Conservation (phyloP, 1,140 invertebrate species). For the Diprion similis region DNA sequence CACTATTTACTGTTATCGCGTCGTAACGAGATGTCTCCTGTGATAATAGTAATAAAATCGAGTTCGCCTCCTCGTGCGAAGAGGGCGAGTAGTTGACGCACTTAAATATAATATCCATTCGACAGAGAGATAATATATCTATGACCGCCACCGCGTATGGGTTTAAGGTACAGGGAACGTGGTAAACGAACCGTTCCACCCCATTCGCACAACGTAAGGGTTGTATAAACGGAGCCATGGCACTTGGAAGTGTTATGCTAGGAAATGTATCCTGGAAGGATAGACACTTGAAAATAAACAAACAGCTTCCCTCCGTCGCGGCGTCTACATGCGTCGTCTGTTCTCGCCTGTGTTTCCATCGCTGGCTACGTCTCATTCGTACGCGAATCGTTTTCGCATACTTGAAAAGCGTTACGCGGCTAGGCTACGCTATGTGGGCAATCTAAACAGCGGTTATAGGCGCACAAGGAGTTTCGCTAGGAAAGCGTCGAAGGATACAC, state of each 20-base stretch:
- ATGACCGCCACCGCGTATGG: too few species aligned
- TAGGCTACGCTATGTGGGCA: background rate
- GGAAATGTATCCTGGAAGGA: background rate
- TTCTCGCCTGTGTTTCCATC: background rate
- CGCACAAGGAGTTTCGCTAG: slow-evolving; percentile 35
- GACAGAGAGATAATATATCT: too few species aligned
- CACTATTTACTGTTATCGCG: background rate
- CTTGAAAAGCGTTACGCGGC: too few species aligned
- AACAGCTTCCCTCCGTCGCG: slow-evolving; percentile 11
- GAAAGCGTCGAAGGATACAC: slow-evolving; percentile 14
- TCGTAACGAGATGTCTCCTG: background rate
- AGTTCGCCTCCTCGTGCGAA: too few species aligned
- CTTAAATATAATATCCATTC: too few species aligned
- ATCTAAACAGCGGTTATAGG: slow-evolving; percentile 41
- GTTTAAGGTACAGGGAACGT: too few species aligned
- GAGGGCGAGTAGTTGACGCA: too few species aligned
- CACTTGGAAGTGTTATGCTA: slow-evolving; percentile 1
- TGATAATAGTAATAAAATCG: too few species aligned
- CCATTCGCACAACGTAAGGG: background rate
- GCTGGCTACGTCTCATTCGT: background rate
- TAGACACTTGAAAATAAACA: slow-evolving; percentile 10
- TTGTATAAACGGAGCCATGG: background rate
- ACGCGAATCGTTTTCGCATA: background rate
- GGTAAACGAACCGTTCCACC: too few species aligned
- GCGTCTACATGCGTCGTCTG: background rate